These are phyloP conservation scores for Tipula helvola DNA, from an alignment of 2,888 invertebrate genomes.

Conservation along the genomic window DNA sequence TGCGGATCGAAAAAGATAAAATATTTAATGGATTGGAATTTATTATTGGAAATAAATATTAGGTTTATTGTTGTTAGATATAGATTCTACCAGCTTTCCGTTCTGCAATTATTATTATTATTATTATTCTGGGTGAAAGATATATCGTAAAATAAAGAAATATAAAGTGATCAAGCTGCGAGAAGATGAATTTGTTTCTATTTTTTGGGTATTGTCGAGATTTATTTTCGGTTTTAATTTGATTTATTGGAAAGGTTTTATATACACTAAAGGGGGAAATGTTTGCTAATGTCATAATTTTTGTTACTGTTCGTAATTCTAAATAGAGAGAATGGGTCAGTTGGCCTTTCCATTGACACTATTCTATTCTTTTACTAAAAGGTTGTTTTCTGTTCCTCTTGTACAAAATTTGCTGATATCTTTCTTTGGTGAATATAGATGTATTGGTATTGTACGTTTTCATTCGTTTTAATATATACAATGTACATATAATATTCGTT, in stretches of 20 bases:
- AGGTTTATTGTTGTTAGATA: background rate
- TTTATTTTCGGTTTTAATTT: constrained; percentile 4
- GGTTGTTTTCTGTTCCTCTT: no score
- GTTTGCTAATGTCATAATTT: background rate
- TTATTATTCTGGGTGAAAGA: background rate
- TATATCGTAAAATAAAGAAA: background rate
- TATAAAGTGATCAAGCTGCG: background rate
- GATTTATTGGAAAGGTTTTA: background rate
- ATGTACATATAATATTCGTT: no score
- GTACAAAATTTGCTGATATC: no score
- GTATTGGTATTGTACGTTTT: no score
- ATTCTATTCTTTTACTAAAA: background rate
- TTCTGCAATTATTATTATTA: background rate
- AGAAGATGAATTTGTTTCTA: background rate
- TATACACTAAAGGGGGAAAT: background rate
- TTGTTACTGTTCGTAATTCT: background rate
- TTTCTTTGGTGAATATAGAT: no score
- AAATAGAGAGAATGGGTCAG: background rate
- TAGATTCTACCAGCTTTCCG: background rate
- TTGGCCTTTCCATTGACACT: background rate
- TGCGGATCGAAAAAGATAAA: background rate
- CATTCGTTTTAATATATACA: no score
- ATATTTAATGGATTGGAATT: constrained; percentile 4
- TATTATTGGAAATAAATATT: background rate
- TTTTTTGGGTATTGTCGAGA: background rate